Conservation (phyloP, 1,140 invertebrate genomes). For the Pseudobourletiella spinata region DNA sequence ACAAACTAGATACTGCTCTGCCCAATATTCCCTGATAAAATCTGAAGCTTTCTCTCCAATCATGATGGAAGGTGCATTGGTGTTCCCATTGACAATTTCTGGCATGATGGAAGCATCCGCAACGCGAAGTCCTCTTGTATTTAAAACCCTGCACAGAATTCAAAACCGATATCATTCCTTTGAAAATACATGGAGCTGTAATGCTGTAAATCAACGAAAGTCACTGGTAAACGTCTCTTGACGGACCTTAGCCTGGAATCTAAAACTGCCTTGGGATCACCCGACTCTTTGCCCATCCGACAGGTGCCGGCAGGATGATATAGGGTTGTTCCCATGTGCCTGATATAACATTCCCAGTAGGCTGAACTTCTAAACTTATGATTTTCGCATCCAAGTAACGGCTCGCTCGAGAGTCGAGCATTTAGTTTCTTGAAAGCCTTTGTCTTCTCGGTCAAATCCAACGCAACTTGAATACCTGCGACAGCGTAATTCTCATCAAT, state of each 20-base stretch:
- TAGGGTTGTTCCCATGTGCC: slow-evolving; percentile 69
- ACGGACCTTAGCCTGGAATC: too few relatives aligned
- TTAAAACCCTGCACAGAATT: too few relatives aligned
- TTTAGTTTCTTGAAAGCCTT: slow-evolving; percentile 15
- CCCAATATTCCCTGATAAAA: slow-evolving; percentile 70
- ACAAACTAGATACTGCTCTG: slow-evolving; percentile 12
- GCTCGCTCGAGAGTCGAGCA: background rate
- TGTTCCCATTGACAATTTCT: too few relatives aligned
- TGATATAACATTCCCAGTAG: slow-evolving; percentile 75
- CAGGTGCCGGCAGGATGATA: slow-evolving; percentile 40
- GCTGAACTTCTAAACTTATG: slow-evolving; percentile 61
- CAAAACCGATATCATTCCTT: too few relatives aligned
- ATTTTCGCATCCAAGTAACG: slow-evolving; percentile 66
- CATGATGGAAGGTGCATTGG: too few relatives aligned
- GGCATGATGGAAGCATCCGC: too few relatives aligned
- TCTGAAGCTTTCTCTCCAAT: slow-evolving; percentile 74
- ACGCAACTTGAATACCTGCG: too few relatives aligned
- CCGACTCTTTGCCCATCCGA: slow-evolving; percentile 38
- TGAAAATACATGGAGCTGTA: too few relatives aligned
- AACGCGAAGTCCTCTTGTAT: too few relatives aligned
- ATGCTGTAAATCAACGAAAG: too few relatives aligned
- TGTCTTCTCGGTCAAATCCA: too few relatives aligned
- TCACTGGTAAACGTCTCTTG: too few relatives aligned
- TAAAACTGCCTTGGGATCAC: slow-evolving; percentile 38
- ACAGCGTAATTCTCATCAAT: background rate